Conservation (phyloP, 2,888 invertebrate genomes). For the Tipula lateralis region DNA sequence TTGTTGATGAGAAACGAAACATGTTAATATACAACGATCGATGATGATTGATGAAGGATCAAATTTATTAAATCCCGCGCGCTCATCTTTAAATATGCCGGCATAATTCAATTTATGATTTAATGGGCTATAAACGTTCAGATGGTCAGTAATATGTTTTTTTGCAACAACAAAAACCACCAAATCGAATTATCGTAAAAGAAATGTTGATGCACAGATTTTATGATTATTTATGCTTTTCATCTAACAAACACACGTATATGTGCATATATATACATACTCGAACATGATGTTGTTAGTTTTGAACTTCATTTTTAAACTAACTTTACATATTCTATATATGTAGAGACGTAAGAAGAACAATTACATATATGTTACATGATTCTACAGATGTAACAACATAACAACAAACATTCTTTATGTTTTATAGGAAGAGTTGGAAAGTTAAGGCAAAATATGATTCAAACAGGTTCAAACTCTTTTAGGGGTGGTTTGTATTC, state of each 20-base stretch:
- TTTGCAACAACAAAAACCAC: not conserved
- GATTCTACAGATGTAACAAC: not conserved
- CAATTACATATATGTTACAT: constrained; percentile 9
- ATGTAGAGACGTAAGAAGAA: not conserved
- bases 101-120: constrained; percentile 5
- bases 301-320: not conserved
- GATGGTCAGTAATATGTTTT: not conserved
- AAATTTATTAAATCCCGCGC: not conserved
- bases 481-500: too few relatives aligned
- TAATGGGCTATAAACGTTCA: not conserved
- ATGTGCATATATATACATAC: not conserved
- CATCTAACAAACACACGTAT: not conserved
- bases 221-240: not conserved
- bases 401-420: not conserved
- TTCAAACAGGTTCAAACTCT: too few relatives aligned
- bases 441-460: not conserved
- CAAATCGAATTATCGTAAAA: not conserved
- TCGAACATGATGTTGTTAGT: not conserved
- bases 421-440: not conserved
- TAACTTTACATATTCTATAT: not conserved
- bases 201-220: not conserved
- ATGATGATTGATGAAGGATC: not conserved
- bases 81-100: not conserved
- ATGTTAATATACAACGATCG: not conserved
- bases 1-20: not conserved